Evolutionary conservation across 2,113 vertebrate species (phyloP).

Genomic region (Rutilus rutilus): DNA sequence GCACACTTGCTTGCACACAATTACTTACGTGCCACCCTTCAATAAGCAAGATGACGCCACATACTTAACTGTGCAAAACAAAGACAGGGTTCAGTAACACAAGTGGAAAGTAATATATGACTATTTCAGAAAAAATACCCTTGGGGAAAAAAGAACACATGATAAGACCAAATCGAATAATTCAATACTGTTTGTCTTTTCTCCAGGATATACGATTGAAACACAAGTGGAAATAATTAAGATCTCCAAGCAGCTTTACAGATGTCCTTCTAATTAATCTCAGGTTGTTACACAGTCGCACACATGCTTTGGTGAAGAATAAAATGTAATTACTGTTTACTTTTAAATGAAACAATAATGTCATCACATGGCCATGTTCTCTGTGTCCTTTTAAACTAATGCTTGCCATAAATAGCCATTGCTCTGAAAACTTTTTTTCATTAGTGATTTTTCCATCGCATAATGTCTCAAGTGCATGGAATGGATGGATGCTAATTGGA

Average conservation of each 20-base stretch:
- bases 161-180: conserved; percentile 4
- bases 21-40: conserved; percentile 21
- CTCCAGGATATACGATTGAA: conserved; percentile 24
- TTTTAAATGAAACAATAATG: not conserved
- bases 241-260: conserved; percentile 38
- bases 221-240: conserved; percentile 41
- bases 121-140: conserved; percentile 14
- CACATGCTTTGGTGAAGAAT: not conserved
- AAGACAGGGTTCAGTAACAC: conserved; percentile 32
- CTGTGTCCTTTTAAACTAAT: conserved; percentile 5
- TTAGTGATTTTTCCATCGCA: not conserved
- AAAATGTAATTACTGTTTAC: not conserved
- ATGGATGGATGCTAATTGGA: not conserved
- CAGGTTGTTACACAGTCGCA: conserved; percentile 21
- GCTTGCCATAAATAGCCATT: not conserved
- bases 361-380: conserved; percentile 11
- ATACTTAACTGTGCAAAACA: conserved; percentile 28
- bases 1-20: conserved; percentile 22
- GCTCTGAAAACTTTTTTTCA: not conserved
- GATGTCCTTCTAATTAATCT: conserved; percentile 39
- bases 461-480: not conserved
- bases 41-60: conserved; percentile 23
- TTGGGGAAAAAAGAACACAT: not conserved
- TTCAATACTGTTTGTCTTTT: conserved; percentile 35
- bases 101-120: not conserved